Conservation (phyloP, 2,888 invertebrate species). For the Apantesis nais region DNA sequence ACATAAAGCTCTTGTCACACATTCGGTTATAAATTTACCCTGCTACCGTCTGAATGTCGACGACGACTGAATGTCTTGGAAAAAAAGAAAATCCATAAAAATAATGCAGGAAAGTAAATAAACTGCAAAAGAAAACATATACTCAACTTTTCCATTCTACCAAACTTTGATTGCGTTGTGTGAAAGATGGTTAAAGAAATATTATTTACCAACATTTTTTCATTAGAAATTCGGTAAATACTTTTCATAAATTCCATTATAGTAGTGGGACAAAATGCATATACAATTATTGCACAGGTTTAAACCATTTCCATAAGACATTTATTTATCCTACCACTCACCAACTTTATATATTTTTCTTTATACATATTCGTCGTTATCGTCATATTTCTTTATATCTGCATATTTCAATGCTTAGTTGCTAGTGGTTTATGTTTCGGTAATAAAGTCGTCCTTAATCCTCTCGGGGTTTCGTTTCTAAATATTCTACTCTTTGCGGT, state of each 20-base stretch:
- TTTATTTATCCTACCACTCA: neutral
- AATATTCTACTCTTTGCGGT: slow-evolving; percentile 28
- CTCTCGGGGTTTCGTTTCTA: slow-evolving; percentile 22
- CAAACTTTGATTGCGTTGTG: slow-evolving; percentile 70
- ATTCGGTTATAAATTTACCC: slow-evolving; percentile 62
- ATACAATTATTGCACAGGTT: neutral
- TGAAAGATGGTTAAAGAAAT: slow-evolving; percentile 45
- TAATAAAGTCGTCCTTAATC: slow-evolving; percentile 29
- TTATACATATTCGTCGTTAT: neutral
- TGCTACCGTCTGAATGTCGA: slow-evolving; percentile 38
- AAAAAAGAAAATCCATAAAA: slow-evolving; percentile 56
- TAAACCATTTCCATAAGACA: neutral
- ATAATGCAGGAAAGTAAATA: slow-evolving; percentile 58
- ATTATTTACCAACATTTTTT: slow-evolving; percentile 50
- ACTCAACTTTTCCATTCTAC: slow-evolving; percentile 66
- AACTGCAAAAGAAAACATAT: slow-evolving; percentile 49
- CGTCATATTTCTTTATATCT: neutral
- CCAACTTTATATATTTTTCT: neutral
- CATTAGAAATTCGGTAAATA: neutral
- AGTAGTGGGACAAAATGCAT: neutral
- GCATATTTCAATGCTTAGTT: neutral
- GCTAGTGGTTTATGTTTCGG: neutral
- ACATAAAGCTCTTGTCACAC: slow-evolving; percentile 54
- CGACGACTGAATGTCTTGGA: slow-evolving; percentile 33
- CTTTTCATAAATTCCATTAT: neutral